Evolutionary conservation across 2,797 vertebrate species (phyloP), one percentile per base, ranked within the genome.

Genomic region (Dendrocincla fuliginosa): DNA sequence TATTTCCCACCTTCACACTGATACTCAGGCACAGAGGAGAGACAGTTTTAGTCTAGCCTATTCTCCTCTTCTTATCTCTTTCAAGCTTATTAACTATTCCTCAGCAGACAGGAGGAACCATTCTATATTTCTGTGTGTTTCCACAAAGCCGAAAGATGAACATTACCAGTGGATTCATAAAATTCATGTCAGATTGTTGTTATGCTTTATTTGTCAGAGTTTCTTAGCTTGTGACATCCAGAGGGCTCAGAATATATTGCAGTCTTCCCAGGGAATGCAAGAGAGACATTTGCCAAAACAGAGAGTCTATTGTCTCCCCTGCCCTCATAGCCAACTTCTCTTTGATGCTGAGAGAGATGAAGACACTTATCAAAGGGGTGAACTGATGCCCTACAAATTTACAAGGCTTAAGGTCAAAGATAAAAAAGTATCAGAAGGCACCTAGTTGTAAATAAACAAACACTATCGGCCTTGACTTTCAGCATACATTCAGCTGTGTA

Each of bases 41-140:
- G 46, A 77, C 33, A 85, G 50, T 6, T 55, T 70, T 61, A 55
- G 52, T 65, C 80, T 28, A 33, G 44, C 30, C 28, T 69, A 32
- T 90, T 35, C 60, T 87, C 52, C 41, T 91, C 55, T 46, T 68
- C 16, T 75, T 87, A 39, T 82, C 56, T 96, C 28, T 75, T 90
- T 73, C 81, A 91, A 52, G n/a, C 27, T 87, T 68, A 76, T 89
- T 96, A 95, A 89, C 94, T 96, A 85, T 95, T 96, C 68, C 50
- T 84, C 9, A 25, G 44, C 55, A 50, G 57, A 65, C 64, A 90
- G 56, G 25, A 55, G 87, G 35, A 93, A 56, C 32, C 71, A 4
- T 67, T 79, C 25, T 73, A 10, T 70, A 14, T 84, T 91, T 84
- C 61, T 57, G 18, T 83, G 30, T 73, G 57, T 63, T 95, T 96